A percentile compares a stretch with the other conserved stretches of the same genome.
Conservation (phyloP, 2,888 invertebrate genomes). For the Gisinianus flammeolus region DNA sequence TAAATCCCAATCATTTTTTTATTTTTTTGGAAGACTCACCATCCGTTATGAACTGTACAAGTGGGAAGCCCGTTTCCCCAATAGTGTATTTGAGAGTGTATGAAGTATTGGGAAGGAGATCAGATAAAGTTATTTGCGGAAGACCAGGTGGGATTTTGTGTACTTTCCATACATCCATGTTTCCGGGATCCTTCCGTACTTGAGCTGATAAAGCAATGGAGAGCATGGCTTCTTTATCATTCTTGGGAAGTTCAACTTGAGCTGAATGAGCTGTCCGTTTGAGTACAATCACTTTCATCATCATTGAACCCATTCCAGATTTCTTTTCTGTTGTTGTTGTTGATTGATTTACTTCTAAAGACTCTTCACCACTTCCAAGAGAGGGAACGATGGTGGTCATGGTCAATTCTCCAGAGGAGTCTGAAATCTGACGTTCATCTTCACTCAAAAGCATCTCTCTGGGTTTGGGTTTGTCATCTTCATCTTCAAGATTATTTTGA, state of each 20-base stretch:
- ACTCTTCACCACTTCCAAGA: neutral
- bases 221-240: slow-evolving; percentile 53
- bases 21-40: slow-evolving; percentile 46
- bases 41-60: slow-evolving; percentile 55
- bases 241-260: slow-evolving; percentile 52
- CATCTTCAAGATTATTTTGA: slow-evolving; percentile 52
- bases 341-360: neutral
- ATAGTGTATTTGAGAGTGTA: slow-evolving; percentile 56
- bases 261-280: slow-evolving; percentile 55
- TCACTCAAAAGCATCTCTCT: slow-evolving; percentile 41
- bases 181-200: slow-evolving; percentile 45
- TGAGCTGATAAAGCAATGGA: slow-evolving; percentile 54
- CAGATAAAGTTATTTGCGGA: slow-evolving; percentile 53
- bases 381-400: neutral
- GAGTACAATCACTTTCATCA: slow-evolving; percentile 49
- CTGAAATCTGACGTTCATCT: slow-evolving; percentile 19
- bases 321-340: neutral
- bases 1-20: no score
- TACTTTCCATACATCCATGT: slow-evolving; percentile 50
- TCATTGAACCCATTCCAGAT: neutral
- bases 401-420: neutral
- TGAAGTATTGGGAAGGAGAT: slow-evolving; percentile 52
- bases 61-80: slow-evolving; percentile 47
- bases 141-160: slow-evolving; percentile 55
- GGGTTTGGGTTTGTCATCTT: slow-evolving; percentile 41